Evolutionary conservation across 2,797 vertebrate species (phyloP), one percentile per base, ranked within the genome.

Genomic region (Rhynchotus rufescens): DNA sequence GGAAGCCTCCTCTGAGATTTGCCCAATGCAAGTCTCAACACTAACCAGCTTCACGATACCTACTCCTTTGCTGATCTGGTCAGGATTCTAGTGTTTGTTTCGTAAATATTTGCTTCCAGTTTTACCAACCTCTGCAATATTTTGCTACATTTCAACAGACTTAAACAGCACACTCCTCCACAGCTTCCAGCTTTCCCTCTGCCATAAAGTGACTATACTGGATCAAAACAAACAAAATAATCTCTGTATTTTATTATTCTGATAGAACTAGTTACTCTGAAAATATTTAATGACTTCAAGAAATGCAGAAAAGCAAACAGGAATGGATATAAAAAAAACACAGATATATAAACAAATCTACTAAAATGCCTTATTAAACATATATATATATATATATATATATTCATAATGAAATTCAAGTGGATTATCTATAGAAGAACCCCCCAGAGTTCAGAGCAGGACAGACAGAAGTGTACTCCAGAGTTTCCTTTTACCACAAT

Each of bases 141-240:
- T 54, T 51, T 65, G 42, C n/a, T 60, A 26, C 25, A 36, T 62
- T 93, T 84, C 44, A 76, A 65, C 47, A 61, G 59, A 44, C 13
- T 40, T 54, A 56, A 74, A 77, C 2, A 72, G 59, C 9, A 30
- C 61, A 47, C 2, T 23, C 72, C 38, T 72, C 16, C 42, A 78
- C 21, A 82, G 28, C 38, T 91, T 83, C 25, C 47, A 77, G 22
- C 14, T 56, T 45, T 30, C 62, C 51, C 51, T 73, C 71, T 65
- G 56, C 15, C 21, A 8, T 45, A 26, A 0, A 65, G 42, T 10
- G 12, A 57, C 3, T 21, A 12, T 6, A 11, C 5, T 40, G 32
- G 15, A 73, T n/a, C 42, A n/a, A n/a, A 78, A 2, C 52, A 54
- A 56, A 30, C 52, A 56, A 56, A 56, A 7, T 45, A 22, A 8